Evolutionary conservation across 53 echinoderm and acorn worm genomes (phyloP).

Genomic region (Paelopatides confundens): DNA sequence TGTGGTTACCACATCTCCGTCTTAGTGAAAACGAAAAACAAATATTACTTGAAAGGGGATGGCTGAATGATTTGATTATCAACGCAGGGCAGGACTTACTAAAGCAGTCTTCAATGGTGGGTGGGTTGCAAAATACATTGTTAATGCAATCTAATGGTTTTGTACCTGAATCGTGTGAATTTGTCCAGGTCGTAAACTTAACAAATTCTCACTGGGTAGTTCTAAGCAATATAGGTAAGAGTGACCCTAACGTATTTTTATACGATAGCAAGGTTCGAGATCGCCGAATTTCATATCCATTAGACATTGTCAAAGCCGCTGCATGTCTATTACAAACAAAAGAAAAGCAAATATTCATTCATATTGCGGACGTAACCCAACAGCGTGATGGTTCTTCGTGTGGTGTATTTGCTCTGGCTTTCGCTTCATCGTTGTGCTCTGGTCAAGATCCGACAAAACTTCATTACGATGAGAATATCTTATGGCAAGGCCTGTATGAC

Average conservation of each 20-base stretch:
- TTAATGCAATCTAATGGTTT: not conserved
- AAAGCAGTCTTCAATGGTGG: not conserved
- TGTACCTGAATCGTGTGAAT: slow-evolving; percentile 4
- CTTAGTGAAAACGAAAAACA: not conserved
- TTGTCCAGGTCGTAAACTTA: slow-evolving; percentile 19
- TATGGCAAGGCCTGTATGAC: not conserved
- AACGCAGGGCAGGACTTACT: not conserved
- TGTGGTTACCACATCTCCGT: not conserved
- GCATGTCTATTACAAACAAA: slow-evolving; percentile 15
- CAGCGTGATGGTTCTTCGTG: slow-evolving; percentile 7
- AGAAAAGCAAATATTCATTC: not conserved
- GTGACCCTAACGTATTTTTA: not conserved
- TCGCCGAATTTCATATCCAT: not conserved
- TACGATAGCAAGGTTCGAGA: not conserved
- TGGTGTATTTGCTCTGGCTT: slow-evolving; percentile 35
- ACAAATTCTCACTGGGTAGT: not conserved
- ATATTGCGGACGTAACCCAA: slow-evolving; percentile 15
- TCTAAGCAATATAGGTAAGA: slow-evolving; percentile 10
- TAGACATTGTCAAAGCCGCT: slow-evolving; percentile 21
- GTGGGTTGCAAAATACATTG: slow-evolving; percentile 6
- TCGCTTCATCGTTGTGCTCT: slow-evolving; percentile 9
- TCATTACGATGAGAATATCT: not conserved
- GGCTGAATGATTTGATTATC: not conserved
- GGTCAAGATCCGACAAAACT: not conserved
- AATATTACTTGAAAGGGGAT: not conserved